Evolutionary conservation across 1,140 invertebrate genomes (phyloP).

Genomic region (Pissodes strobi): DNA sequence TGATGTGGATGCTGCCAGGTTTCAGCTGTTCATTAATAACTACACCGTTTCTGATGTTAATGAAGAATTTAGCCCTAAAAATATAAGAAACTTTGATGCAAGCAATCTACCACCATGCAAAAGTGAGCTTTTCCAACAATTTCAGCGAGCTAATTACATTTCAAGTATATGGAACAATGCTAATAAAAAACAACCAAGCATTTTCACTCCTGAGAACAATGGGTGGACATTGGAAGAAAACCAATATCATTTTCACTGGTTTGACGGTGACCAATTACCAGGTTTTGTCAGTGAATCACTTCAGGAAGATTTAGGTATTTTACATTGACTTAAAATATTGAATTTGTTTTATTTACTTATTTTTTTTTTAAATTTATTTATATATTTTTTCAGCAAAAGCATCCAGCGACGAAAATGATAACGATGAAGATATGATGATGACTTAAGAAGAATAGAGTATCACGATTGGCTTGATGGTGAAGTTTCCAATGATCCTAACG

Average conservation of each 20-base stretch:
- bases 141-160: constrained; percentile 44
- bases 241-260: constrained; percentile 34
- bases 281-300: constrained; percentile 23
- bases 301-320: constrained; percentile 23
- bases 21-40: too few relatives aligned
- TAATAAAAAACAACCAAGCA: too few relatives aligned
- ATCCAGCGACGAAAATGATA: not conserved
- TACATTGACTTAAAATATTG: constrained; percentile 14
- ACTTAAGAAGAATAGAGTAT: not conserved
- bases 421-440: not conserved
- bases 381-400: too few relatives aligned
- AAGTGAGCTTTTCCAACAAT: constrained; percentile 49
- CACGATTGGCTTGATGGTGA: constrained; percentile 1
- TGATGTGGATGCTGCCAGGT: constrained; percentile 27
- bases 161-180: constrained; percentile 45
- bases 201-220: too few relatives aligned
- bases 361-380: not conserved
- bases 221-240: constrained; percentile 33
- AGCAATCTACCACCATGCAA: constrained; percentile 44
- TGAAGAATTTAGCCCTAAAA: constrained; percentile 43
- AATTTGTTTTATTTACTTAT: not conserved
- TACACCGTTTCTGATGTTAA: too few relatives aligned
- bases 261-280: constrained; percentile 33
- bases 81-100: constrained; percentile 47
- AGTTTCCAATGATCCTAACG: not conserved